A percentile compares a stretch with the other conserved stretches of the same genome.
phyloP scores from a whole-genome alignment of 2,113 vertebrate species.

The Motacilla tschutschensis region DNA sequence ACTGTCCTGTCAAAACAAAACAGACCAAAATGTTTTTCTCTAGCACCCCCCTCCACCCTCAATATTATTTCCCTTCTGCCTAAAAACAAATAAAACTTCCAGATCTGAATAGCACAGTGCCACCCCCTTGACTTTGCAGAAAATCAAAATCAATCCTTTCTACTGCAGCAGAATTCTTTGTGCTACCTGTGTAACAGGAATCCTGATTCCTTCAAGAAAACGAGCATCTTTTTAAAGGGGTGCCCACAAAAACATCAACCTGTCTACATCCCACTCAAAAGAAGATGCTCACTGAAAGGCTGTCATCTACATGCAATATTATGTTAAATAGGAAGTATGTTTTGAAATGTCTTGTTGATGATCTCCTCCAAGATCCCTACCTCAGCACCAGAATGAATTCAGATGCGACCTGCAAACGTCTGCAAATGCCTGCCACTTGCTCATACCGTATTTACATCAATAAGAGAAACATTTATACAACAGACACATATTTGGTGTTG shows the following conservation, averaged over 20 bases:
- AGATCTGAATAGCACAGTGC: background rate
- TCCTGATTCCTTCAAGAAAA: background rate
- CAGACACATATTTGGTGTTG: background rate
- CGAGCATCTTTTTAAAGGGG: background rate
- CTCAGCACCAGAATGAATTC: background rate
- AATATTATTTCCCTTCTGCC: background rate
- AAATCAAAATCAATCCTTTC: background rate
- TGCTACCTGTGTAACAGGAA: background rate
- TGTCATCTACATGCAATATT: background rate
- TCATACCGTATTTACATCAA: background rate
- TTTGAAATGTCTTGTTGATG: background rate
- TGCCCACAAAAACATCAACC: background rate
- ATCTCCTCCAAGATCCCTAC: background rate
- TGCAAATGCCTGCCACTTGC: background rate
- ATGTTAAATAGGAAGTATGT: fast-evolving
- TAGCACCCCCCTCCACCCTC: fast-evolving
- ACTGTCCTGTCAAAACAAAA: background rate
- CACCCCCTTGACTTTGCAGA: background rate
- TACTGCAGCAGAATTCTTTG: background rate
- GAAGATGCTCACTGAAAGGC: background rate
- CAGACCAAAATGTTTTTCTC: background rate
- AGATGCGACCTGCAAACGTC: background rate
- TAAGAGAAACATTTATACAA: background rate
- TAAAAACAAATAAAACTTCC: background rate
- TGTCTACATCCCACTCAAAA: background rate